Conservation (phyloP, 1,140 invertebrate species). For the Phortica variegata region DNA sequence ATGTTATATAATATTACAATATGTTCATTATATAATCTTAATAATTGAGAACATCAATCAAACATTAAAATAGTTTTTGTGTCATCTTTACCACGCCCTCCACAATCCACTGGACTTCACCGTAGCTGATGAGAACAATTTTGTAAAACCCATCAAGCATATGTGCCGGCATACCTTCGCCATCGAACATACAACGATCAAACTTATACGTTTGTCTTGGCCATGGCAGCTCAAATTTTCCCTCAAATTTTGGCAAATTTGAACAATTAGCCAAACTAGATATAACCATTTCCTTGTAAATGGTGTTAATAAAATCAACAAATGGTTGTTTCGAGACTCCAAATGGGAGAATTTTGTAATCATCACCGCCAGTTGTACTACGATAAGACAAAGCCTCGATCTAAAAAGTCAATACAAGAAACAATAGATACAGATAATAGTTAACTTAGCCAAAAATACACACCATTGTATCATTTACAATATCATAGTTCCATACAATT, state of each 20-base stretch:
- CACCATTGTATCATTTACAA: constrained; percentile 18
- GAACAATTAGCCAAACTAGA: constrained; percentile 26
- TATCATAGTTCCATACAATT: constrained; percentile 17
- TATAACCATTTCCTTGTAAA: constrained; percentile 25
- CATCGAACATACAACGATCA: constrained; percentile 17
- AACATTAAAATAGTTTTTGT: too few species aligned
- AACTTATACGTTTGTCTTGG: constrained; percentile 17
- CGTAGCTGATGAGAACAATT: constrained; percentile 9
- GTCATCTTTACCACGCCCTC: too few species aligned
- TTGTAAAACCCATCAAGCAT: constrained; percentile 25
- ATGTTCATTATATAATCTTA: too few species aligned
- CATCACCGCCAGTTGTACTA: constrained; percentile 23
- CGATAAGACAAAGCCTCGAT: constrained; percentile 19
- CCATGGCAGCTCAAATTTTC: constrained; percentile 13
- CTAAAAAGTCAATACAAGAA: too few species aligned
- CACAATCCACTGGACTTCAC: constrained; percentile 18
- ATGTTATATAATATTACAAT: too few species aligned
- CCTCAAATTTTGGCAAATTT: constrained; percentile 18
- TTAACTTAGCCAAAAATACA: constrained; percentile 7
- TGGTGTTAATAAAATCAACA: constrained; percentile 8
- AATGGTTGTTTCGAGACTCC: constrained; percentile 9
- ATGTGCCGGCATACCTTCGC: constrained; percentile 23
- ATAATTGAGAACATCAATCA: too few species aligned
- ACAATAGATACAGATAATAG: too few species aligned
- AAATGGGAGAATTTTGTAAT: constrained; percentile 32